Conservation (phyloP, 2,113 vertebrate species). For the Struthidea cinerea region DNA sequence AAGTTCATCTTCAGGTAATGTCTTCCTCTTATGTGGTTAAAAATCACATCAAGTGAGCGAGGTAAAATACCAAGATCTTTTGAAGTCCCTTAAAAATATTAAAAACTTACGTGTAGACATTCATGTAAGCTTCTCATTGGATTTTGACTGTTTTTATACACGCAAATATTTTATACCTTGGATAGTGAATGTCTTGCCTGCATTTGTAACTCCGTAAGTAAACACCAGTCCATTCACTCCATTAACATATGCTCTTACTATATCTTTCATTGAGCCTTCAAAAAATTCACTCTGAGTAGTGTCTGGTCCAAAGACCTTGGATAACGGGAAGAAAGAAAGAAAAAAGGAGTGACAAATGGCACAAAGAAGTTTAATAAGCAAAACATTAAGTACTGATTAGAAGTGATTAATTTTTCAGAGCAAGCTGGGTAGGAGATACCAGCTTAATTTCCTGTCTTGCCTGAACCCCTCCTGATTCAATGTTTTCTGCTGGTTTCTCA, state of each 20-base stretch:
- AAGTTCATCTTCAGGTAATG: conserved; percentile 82
- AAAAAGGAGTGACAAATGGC: neutral
- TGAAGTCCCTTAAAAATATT: conserved; percentile 69
- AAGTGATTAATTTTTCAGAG: neutral
- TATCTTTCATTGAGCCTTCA: conserved; percentile 75
- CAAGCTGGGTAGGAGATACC: neutral
- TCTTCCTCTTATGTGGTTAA: conserved; percentile 70
- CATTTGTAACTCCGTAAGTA: conserved; percentile 88
- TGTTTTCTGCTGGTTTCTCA: neutral
- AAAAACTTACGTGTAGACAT: neutral
- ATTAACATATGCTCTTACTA: conserved; percentile 73
- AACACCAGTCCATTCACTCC: conserved; percentile 85
- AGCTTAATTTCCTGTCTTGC: neutral
- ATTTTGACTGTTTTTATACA: neutral
- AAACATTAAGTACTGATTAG: neutral
- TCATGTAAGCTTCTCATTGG: neutral
- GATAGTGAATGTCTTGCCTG: conserved; percentile 89
- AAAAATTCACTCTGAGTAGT: conserved; percentile 80
- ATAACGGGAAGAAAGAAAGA: neutral
- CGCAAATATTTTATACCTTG: conserved; percentile 73
- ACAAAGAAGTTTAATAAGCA: neutral
- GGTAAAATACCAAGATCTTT: conserved; percentile 85
- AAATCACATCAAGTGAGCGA: conserved; percentile 78
- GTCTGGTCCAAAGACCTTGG: conserved; percentile 85
- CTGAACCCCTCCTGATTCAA: neutral